phyloP scores from a whole-genome alignment of 1,140 invertebrate genomes.

The Carposina sasakii region DNA sequence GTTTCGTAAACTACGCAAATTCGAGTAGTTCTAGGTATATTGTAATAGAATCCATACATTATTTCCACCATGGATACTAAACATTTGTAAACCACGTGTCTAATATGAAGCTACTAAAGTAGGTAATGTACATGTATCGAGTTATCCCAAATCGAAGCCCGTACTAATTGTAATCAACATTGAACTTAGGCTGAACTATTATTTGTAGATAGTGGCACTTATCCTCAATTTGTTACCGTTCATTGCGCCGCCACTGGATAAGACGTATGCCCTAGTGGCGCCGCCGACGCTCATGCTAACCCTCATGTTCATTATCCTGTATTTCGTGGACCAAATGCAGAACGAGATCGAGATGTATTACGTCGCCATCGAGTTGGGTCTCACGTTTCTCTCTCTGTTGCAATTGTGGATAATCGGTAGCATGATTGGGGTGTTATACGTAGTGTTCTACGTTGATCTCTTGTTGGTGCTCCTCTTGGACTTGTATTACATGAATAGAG shows the following conservation, averaged over 20 bases:
- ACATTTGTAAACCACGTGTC: no score
- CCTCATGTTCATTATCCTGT: slow-evolving; percentile 47
- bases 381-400: slow-evolving; percentile 39
- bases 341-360: slow-evolving; percentile 57
- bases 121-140: no score
- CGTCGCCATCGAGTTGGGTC: slow-evolving; percentile 39
- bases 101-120: no score
- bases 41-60: no score
- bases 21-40: no score
- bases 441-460: slow-evolving; percentile 56
- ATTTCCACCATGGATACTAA: no score
- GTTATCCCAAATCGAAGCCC: no score
- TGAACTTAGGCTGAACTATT: slow-evolving; percentile 32
- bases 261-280: slow-evolving; percentile 45
- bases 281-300: slow-evolving; percentile 56
- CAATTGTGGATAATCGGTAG: slow-evolving; percentile 33
- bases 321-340: slow-evolving; percentile 56
- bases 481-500: slow-evolving; percentile 46
- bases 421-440: slow-evolving; percentile 49
- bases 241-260: slow-evolving; percentile 51
- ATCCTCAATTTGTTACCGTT: slow-evolving; percentile 58
- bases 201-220: slow-evolving; percentile 64
- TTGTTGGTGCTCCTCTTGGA: slow-evolving; percentile 54
- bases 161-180: no score
- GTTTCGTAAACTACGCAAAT: no score